Conservation (phyloP, 2,113 vertebrate species). For the Crotalus horridus region DNA sequence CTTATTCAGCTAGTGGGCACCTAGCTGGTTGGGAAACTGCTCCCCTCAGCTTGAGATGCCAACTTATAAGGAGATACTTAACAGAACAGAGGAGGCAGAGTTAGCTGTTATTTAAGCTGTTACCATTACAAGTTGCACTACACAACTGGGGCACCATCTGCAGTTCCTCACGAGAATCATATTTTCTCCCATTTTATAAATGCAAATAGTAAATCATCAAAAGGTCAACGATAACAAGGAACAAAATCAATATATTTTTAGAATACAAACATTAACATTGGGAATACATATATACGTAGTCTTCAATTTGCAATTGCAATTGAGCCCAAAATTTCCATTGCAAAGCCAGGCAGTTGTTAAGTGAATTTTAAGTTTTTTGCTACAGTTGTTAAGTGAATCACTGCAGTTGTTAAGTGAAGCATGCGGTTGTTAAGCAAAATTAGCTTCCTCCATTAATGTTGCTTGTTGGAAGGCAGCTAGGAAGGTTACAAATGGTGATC, state of each 20-base stretch:
- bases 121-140: background rate
- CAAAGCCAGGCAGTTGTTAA: background rate
- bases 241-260: background rate
- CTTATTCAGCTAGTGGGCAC: background rate
- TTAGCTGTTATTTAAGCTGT: background rate
- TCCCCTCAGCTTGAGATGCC: background rate
- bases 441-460: background rate
- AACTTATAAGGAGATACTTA: no score
- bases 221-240: background rate
- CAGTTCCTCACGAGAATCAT: background rate
- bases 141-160: background rate
- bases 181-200: background rate
- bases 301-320: background rate
- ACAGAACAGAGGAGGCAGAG: background rate
- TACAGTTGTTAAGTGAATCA: background rate
- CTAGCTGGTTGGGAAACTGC: background rate
- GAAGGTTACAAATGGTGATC: background rate
- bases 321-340: background rate
- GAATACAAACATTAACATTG: background rate
- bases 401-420: background rate
- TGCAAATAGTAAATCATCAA: background rate
- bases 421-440: background rate
- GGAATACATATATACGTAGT: background rate
- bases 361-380: background rate
- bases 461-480: background rate